Evolutionary conservation across 2,797 vertebrate genomes (phyloP).

Genomic region (Spea hammondii): DNA sequence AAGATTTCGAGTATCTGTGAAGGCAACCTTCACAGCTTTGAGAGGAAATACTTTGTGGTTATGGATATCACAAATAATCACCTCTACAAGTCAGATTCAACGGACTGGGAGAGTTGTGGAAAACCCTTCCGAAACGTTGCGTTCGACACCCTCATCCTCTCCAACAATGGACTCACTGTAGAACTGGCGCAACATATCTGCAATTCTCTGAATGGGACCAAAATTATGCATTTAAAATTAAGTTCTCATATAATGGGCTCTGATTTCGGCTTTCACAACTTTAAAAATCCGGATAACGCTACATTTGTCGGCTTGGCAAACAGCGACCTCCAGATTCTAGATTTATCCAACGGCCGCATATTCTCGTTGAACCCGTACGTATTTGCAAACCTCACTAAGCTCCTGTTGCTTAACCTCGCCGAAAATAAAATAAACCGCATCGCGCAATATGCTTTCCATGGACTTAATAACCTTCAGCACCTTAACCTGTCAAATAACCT

Average conservation of each 20-base stretch:
- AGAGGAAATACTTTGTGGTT: slow-evolving; percentile 69
- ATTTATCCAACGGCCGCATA: slow-evolving; percentile 73
- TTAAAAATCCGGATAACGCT: slow-evolving; percentile 70
- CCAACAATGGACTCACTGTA: slow-evolving; percentile 59
- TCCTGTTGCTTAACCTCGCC: slow-evolving; percentile 67
- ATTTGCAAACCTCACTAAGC: slow-evolving; percentile 67
- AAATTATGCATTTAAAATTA: slow-evolving; percentile 67
- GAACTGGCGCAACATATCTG: slow-evolving; percentile 60
- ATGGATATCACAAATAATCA: slow-evolving; percentile 64
- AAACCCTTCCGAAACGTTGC: slow-evolving; percentile 78
- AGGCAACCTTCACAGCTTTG: slow-evolving; percentile 74
- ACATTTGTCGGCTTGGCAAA: slow-evolving; percentile 72
- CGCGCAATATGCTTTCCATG: slow-evolving; percentile 68
- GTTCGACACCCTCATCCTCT: slow-evolving; percentile 69
- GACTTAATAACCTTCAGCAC: slow-evolving; percentile 64
- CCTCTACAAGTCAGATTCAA: slow-evolving; percentile 43
- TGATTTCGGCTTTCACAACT: slow-evolving; percentile 71
- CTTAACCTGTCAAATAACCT: slow-evolving; percentile 82
- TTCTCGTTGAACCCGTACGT: slow-evolving; percentile 69
- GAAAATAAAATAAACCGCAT: slow-evolving; percentile 79
- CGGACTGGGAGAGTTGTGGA: slow-evolving; percentile 69
- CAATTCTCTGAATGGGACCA: slow-evolving; percentile 70
- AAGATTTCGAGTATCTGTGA: slow-evolving; percentile 71
- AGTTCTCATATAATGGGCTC: slow-evolving; percentile 64
- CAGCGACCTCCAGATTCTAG: slow-evolving; percentile 65